A percentile compares a stretch with the other conserved stretches of the same genome.
phyloP scores from a whole-genome alignment of 2,113 vertebrate genomes.

The Halichoerus grypus region DNA sequence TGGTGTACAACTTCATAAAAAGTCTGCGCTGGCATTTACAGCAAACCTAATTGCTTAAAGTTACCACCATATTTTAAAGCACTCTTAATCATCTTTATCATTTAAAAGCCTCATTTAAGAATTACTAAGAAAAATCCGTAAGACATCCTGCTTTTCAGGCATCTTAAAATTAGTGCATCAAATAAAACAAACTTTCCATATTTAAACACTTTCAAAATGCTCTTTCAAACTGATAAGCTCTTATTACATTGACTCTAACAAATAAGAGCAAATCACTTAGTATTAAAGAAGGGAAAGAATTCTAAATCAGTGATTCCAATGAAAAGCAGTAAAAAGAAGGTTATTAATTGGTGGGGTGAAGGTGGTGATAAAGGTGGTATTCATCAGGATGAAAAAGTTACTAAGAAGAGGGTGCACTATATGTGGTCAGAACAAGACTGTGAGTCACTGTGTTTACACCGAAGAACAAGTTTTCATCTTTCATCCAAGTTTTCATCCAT shows the following conservation, averaged over 20 bases:
- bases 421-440: not conserved
- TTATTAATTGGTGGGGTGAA: not conserved
- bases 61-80: conserved; percentile 34
- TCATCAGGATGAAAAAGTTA: not conserved
- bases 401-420: not conserved
- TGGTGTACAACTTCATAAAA: not conserved
- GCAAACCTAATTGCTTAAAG: conserved; percentile 3
- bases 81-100: conserved; percentile 36
- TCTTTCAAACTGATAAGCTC: not conserved
- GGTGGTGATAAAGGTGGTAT: not conserved
- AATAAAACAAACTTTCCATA: conserved; percentile 30
- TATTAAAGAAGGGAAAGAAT: not conserved
- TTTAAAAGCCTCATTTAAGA: not conserved
- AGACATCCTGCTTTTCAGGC: not conserved
- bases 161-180: conserved; percentile 17
- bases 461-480: conserved; percentile 42
- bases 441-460: not conserved
- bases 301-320: not conserved
- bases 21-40: not conserved
- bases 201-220: conserved; percentile 47
- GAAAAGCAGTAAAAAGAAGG: not conserved
- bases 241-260: not conserved
- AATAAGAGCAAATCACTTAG: not conserved
- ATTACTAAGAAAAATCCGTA: not conserved
- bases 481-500: not conserved